phyloP scores from a whole-genome alignment of 2,888 invertebrate genomes.

The Stenoptilia bipunctidactyla region DNA sequence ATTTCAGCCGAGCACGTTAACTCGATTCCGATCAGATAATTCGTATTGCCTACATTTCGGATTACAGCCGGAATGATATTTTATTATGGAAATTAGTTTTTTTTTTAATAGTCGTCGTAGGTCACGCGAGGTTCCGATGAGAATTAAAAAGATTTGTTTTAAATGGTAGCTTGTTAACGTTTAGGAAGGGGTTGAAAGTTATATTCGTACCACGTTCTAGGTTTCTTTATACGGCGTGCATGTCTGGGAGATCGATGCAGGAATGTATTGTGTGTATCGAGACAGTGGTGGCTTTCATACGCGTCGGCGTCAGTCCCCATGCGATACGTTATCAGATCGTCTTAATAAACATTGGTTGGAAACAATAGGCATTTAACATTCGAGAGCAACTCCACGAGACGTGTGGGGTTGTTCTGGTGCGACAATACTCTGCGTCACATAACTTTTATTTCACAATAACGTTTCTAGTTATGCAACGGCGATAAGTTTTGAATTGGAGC shows the following conservation, averaged over 20 bases:
- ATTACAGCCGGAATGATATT: conserved; percentile 38
- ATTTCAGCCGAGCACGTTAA: conserved; percentile 59
- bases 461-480: background rate
- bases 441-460: background rate
- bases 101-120: conserved; percentile 54
- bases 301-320: conserved; percentile 48
- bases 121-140: conserved; percentile 43
- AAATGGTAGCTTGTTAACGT: conserved; percentile 45
- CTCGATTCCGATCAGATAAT: conserved; percentile 60
- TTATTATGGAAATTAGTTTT: conserved; percentile 66
- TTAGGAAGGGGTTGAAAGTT: conserved; percentile 21
- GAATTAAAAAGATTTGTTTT: conserved; percentile 46
- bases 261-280: conserved; percentile 38
- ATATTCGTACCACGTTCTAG: conserved; percentile 7
- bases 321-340: conserved; percentile 63
- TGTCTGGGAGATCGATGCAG: conserved; percentile 44
- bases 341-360: conserved; percentile 65
- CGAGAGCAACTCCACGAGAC: background rate
- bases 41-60: conserved; percentile 29
- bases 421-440: background rate
- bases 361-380: conserved; percentile 60
- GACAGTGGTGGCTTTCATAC: conserved; percentile 34
- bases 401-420: background rate
- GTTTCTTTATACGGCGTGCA: conserved; percentile 16
- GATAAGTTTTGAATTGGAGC: background rate